phyloP scores from a whole-genome alignment of 1,140 invertebrate genomes.

The Pseudomyrmex concolor region DNA sequence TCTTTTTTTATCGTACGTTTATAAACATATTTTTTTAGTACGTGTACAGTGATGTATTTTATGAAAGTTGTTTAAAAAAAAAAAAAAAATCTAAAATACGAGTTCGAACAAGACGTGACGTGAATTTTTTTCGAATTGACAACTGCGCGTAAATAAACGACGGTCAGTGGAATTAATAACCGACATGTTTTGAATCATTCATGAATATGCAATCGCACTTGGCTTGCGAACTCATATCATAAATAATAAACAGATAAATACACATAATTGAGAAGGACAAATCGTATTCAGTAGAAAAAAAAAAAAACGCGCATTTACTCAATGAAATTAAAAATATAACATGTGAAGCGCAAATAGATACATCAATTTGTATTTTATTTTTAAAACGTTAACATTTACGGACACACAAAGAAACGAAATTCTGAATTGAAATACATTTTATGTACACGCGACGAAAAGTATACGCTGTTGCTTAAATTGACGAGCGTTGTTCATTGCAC shows the following conservation, averaged over 20 bases:
- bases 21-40: too few relatives aligned
- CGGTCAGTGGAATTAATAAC: slow-evolving; percentile 10
- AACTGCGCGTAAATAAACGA: neutral
- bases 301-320: neutral
- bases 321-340: neutral
- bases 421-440: neutral
- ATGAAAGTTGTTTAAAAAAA: too few relatives aligned
- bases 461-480: neutral
- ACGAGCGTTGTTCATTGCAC: neutral
- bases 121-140: neutral
- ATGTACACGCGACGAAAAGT: neutral
- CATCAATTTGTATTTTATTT: slow-evolving; percentile 1
- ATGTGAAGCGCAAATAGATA: neutral
- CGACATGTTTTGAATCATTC: slow-evolving; percentile 6
- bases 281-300: neutral
- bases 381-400: too few relatives aligned
- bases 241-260: slow-evolving; percentile 34
- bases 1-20: too few relatives aligned
- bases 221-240: slow-evolving; percentile 18
- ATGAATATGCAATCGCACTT: slow-evolving; percentile 8
- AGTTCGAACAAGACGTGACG: too few relatives aligned
- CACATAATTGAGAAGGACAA: neutral
- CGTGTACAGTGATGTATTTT: too few relatives aligned
- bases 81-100: too few relatives aligned
- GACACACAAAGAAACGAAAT: neutral